phyloP scores from a whole-genome alignment of 2,888 invertebrate species.

The Labia minor region DNA sequence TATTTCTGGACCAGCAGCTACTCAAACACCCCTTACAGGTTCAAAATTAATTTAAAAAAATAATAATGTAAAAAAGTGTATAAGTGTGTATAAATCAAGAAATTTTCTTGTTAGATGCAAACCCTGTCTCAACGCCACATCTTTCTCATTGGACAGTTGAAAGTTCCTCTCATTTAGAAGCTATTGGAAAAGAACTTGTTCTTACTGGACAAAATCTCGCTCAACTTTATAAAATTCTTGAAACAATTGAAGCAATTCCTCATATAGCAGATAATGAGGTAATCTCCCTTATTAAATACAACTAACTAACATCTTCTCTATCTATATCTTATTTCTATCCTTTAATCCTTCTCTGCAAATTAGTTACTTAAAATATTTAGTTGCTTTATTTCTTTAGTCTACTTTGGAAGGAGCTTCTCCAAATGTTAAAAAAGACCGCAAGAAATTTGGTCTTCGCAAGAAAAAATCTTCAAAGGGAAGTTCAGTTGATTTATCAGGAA shows the following conservation, averaged over 20 bases:
- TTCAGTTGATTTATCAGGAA: constrained; percentile 46
- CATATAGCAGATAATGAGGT: constrained; percentile 43
- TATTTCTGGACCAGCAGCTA: not conserved
- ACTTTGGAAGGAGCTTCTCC: constrained; percentile 50
- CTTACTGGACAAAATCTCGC: constrained; percentile 57
- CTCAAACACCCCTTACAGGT: not conserved
- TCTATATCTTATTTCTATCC: not conserved
- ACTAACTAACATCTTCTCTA: constrained; percentile 5
- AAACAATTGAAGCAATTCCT: constrained; percentile 39
- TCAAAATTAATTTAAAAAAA: too few species aligned
- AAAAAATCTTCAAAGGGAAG: constrained; percentile 54
- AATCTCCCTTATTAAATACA: constrained; percentile 27
- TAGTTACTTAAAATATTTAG: constrained; percentile 9
- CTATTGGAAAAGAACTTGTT: constrained; percentile 52
- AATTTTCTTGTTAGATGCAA: not conserved
- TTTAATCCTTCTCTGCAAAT: not conserved
- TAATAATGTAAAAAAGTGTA: too few species aligned
- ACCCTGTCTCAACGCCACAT: constrained; percentile 31
- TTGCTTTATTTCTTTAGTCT: constrained; percentile 34
- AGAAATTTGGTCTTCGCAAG: constrained; percentile 56
- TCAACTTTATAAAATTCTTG: constrained; percentile 53
- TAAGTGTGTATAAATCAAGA: too few species aligned
- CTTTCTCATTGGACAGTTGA: constrained; percentile 58
- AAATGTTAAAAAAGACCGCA: constrained; percentile 55
- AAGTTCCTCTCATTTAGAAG: constrained; percentile 50